Evolutionary conservation across 1,140 invertebrate genomes (phyloP).

Genomic region (Magallana ariakensis): DNA sequence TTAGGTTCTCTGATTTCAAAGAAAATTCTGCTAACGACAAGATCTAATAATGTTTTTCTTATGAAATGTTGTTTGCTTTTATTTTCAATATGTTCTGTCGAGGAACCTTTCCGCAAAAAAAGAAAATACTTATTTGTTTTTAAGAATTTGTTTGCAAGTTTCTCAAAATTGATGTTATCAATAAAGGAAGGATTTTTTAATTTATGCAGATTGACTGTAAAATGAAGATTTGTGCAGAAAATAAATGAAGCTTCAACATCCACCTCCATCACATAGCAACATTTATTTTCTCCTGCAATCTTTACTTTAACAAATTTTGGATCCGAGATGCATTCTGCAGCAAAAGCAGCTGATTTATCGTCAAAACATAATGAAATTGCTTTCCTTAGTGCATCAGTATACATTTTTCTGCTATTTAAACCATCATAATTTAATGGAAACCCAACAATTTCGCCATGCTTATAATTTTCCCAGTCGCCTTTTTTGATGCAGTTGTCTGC

Average conservation of each 20-base stretch:
- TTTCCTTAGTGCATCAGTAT: conserved; percentile 30
- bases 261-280: conserved; percentile 50
- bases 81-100: neutral
- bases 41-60: no score
- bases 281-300: neutral
- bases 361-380: conserved; percentile 39
- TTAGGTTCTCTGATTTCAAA: no score
- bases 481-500: conserved; percentile 16
- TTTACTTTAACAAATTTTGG: conserved; percentile 49
- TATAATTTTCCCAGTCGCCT: neutral
- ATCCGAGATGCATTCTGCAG: conserved; percentile 43
- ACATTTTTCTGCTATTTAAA: conserved; percentile 11
- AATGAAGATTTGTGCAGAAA: conserved; percentile 21
- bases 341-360: neutral
- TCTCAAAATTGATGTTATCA: neutral
- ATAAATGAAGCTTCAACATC: conserved; percentile 46
- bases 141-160: neutral
- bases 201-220: conserved; percentile 40
- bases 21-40: no score
- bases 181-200: no score
- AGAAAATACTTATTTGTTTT: neutral
- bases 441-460: conserved; percentile 44
- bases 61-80: conserved; percentile 15
- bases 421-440: neutral
- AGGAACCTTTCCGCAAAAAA: conserved; percentile 37